Evolutionary conservation across 1,140 invertebrate species (phyloP).

Genomic region (Hestina assimilis): DNA sequence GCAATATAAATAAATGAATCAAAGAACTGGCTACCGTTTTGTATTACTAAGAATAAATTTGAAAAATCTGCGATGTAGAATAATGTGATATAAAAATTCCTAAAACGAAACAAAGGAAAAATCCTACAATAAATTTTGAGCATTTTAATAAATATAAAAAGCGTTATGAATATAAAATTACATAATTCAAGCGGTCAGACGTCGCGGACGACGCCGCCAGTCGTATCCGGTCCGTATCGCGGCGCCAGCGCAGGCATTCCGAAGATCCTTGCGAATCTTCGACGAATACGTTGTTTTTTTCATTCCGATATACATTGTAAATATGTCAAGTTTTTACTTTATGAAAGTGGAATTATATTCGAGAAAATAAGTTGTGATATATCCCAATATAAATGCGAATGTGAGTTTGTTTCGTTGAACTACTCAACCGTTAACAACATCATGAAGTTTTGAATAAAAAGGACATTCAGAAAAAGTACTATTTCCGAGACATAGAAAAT

Average conservation of each 20-base stretch:
- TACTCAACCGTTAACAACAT: no score
- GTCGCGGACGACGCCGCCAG: background rate
- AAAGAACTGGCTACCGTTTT: no score
- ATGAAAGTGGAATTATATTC: background rate
- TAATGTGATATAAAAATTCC: background rate
- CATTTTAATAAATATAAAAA: constrained; percentile 8
- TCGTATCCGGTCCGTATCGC: constrained; percentile 1
- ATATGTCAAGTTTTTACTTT: constrained; percentile 4
- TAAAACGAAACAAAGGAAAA: constrained; percentile 2
- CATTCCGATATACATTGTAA: constrained; percentile 4
- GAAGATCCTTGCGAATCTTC: background rate
- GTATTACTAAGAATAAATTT: no score
- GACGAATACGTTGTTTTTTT: background rate
- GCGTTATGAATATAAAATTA: constrained; percentile 16
- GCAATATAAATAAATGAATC: background rate
- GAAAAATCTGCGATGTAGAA: no score
- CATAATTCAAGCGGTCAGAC: constrained; percentile 12
- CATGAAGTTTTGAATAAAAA: no score
- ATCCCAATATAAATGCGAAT: no score
- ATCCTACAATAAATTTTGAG: no score
- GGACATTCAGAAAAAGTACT: no score
- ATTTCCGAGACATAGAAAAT: no score
- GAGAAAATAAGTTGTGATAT: no score
- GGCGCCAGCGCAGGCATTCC: background rate
- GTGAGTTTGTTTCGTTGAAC: no score